Evolutionary conservation across 2,797 vertebrate genomes (phyloP).

Genomic region (Crocodylus rhombifer): DNA sequence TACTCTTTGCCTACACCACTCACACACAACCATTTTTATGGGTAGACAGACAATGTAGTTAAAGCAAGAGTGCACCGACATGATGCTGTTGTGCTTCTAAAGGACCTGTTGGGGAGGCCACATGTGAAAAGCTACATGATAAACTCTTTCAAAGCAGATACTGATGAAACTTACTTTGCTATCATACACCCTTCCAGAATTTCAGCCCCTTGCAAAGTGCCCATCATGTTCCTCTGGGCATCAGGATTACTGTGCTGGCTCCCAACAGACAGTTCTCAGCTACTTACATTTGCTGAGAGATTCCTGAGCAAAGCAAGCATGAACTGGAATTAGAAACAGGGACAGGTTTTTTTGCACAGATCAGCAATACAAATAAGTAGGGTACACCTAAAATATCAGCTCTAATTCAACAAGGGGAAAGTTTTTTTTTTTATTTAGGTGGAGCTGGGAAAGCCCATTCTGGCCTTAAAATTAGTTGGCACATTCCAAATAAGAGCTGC

Average conservation of each 20-base stretch:
- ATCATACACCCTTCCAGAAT: fast-evolving
- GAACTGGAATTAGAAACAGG: neutral
- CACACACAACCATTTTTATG: no score
- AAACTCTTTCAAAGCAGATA: neutral
- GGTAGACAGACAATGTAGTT: no score
- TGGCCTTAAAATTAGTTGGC: neutral
- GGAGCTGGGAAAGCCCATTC: neutral
- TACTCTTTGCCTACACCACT: no score
- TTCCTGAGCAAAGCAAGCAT: neutral
- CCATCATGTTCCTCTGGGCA: fast-evolving
- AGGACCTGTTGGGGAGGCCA: neutral
- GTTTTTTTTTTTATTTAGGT: neutral
- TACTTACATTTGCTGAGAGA: fast-evolving
- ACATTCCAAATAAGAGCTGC: neutral
- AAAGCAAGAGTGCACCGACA: no score
- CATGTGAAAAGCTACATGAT: neutral
- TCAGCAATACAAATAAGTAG: neutral
- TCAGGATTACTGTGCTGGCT: no score
- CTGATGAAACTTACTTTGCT: neutral
- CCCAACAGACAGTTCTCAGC: fast-evolving
- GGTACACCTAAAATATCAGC: fast-evolving
- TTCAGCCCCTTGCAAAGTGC: fast-evolving
- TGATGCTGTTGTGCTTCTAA: neutral
- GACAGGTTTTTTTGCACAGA: neutral
- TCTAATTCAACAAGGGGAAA: neutral